Conservation (phyloP, 2,113 vertebrate species). For the Symphodus melops region DNA sequence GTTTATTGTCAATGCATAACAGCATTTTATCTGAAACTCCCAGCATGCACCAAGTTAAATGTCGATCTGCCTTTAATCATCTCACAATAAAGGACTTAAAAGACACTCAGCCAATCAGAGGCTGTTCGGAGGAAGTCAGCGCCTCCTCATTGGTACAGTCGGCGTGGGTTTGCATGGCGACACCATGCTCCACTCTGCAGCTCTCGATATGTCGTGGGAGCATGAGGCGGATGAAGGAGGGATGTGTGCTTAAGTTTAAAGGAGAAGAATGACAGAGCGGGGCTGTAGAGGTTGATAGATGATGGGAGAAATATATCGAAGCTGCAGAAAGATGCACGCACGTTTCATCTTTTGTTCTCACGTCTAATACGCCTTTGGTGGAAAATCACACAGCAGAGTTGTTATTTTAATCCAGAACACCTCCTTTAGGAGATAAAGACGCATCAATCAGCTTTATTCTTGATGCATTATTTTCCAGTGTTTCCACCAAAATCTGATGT, state of each 20-base stretch:
- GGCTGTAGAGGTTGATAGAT: not conserved
- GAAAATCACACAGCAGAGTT: not conserved
- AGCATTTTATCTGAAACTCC: slow-evolving; percentile 17
- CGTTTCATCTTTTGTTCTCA: not conserved
- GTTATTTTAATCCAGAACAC: not conserved
- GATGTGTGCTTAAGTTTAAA: slow-evolving; percentile 30
- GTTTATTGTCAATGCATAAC: not conserved
- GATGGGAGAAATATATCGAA: no score
- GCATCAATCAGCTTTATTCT: not conserved
- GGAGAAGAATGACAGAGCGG: not conserved
- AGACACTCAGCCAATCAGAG: slow-evolving; percentile 50
- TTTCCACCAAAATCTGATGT: not conserved
- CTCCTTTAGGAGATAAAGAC: no score
- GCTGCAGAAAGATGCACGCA: not conserved
- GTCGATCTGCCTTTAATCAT: slow-evolving; percentile 15
- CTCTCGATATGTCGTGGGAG: not conserved
- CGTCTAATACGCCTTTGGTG: not conserved
- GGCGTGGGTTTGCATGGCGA: slow-evolving; percentile 53
- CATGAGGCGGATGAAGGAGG: slow-evolving; percentile 2
- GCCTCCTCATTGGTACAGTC: slow-evolving; percentile 47
- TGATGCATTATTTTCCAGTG: not conserved
- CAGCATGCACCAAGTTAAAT: slow-evolving; percentile 16
- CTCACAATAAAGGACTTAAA: slow-evolving; percentile 32
- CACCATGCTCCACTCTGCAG: slow-evolving; percentile 12
- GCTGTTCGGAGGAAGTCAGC: not conserved